A percentile compares a stretch with the other conserved stretches of the same genome.
Evolutionary conservation across 2,888 invertebrate genomes (phyloP).

Genomic region (Melanostoma mellinum): DNA sequence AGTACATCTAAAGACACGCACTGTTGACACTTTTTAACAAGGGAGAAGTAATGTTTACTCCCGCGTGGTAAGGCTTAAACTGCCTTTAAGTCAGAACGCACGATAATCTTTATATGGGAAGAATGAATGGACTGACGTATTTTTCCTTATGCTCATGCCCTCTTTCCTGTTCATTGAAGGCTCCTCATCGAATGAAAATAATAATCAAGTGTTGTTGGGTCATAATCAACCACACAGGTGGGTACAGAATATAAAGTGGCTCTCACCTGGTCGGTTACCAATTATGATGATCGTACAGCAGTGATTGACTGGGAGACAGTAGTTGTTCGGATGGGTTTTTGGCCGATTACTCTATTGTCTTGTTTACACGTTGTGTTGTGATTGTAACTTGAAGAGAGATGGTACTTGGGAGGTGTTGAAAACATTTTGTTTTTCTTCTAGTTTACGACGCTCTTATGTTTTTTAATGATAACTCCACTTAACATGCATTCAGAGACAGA

Average conservation of each 20-base stretch:
- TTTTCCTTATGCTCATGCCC: constrained; percentile 40
- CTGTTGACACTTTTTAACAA: not conserved
- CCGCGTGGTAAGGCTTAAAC: constrained; percentile 61
- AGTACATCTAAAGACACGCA: not conserved
- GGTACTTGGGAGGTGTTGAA: constrained; percentile 21
- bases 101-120: constrained; percentile 67
- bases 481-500: constrained; percentile 4
- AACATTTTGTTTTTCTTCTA: constrained; percentile 39
- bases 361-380: constrained; percentile 32
- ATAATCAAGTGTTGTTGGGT: constrained; percentile 29
- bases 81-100: constrained; percentile 55
- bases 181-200: constrained; percentile 27
- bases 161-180: constrained; percentile 9
- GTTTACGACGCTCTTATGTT: constrained; percentile 20
- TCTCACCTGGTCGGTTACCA: constrained; percentile 31
- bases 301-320: constrained; percentile 38
- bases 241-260: constrained; percentile 67
- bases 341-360: constrained; percentile 63
- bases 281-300: constrained; percentile 18
- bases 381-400: not conserved
- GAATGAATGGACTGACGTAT: constrained; percentile 43
- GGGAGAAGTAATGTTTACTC: constrained; percentile 41
- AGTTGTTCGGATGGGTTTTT: constrained; percentile 56
- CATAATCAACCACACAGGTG: constrained; percentile 64
- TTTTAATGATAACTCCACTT: constrained; percentile 19